Evolutionary conservation across 2,888 invertebrate genomes (phyloP), one percentile per base, ranked within the genome.

Genomic region (Napeogenes sylphis): DNA sequence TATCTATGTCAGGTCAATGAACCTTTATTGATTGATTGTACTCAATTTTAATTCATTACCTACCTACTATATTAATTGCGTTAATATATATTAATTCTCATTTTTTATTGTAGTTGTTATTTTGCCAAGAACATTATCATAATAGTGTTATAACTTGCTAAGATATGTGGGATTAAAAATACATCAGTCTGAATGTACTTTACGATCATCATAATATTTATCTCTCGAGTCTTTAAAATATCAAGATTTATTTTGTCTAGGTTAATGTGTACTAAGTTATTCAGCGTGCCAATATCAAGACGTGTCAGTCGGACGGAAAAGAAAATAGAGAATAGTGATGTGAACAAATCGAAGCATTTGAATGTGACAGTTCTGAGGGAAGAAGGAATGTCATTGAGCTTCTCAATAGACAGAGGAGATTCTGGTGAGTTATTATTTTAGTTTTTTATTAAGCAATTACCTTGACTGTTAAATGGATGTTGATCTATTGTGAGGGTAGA

Each of bases 181-280:
- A 54, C 45, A 30, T n/a, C 13, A 33, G 33, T 45, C 32, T 38
- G 38, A 47, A 46, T 35, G 4, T 30, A 55, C 33, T 55, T 21
- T 21, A 21, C 1, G 21, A 21, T 21, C 21, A 21, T 21, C 21
- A 21, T 21, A 21, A 21, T 21, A 21, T 60, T 14, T 55, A 46
- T 46, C 38, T 30, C 13, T 12, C 47, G 35, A 42, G 42, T 42
- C 10, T 42, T 10, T 42, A 42, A 42, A 42, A 10, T n/a, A 35
- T 58, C 5, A 33, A 38, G 38, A 42, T 45, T 45, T 10, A 56
- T 55, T 67, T 68, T 58, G 21, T 67, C 4, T 70, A 91, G 91
- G 78, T 80, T 91, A 70, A 87, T 93, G 81, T 93, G 92, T 79
- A 92, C 93, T 1, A 93, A 93, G 81, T 92, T 93, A 13, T 93